Evolutionary conservation across 1,140 invertebrate species (phyloP), one percentile per base, ranked within the genome.

Genomic region (Orussus abietinus): DNA sequence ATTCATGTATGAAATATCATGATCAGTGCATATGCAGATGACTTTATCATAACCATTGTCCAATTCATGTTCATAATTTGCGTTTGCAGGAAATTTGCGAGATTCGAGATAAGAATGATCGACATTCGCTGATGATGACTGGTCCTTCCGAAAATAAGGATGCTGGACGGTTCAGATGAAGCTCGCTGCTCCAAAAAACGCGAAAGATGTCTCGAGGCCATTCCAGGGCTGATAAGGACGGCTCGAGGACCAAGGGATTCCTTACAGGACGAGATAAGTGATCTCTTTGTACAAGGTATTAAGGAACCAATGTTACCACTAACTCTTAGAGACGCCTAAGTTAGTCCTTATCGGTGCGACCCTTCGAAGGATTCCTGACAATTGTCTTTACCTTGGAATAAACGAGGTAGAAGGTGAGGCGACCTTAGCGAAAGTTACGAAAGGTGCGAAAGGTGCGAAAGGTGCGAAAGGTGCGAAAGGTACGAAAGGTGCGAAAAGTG

Each of bases 231-330:
- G 10, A 13, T 18, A 9, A 9, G 7, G 9, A 4, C 11, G 3
- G 14, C 29, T 7, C 22, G 19, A n/a, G 9, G 11, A 28, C 13
- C 21, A 17, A 17, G 11, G 35, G 34, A 37, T 19, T 26, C 32
- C 42, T 12, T 38, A 14, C 33, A 47, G 31, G 20, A 25, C 36
- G 20, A 34, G 25, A 45, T n/a, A 54, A 51, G 43, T 53, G 40
- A 55, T 46, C 38, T 39, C 42, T 48, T 42, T 38, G 20, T 42
- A 51, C 41, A 45, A 45, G 38, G 45, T 49, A 45, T 54, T 40
- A 44, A 19, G 45, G 51, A 51, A 51, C 45, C 46, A 55, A 55
- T 25, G 35, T 38, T 47, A 48, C 21, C 22, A 32, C 26, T 35
- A 37, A 32, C 28, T 25, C n/a, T n/a, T n/a, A n/a, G n/a, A 25